These are phyloP conservation scores for Mormyrus iriodes DNA, from an alignment of 2,113 vertebrate species.

Conservation along the genomic window DNA sequence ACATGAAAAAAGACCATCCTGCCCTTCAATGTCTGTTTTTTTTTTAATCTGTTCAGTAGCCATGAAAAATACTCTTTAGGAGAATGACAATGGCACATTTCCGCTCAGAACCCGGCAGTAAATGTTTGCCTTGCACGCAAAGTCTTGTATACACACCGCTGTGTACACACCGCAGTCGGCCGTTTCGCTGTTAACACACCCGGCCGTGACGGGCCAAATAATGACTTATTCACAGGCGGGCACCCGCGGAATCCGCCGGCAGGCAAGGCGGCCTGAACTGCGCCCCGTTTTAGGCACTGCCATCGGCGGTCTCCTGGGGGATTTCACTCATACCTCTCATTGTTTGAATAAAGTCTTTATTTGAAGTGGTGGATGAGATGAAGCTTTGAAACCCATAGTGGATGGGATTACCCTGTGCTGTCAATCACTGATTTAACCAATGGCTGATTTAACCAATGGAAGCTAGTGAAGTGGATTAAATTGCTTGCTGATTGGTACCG, in stretches of 20 bases:
- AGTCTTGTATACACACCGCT: constrained; percentile 5
- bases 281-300: background rate
- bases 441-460: background rate
- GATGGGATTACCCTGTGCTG: background rate
- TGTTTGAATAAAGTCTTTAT: background rate
- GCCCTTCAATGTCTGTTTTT: constrained; percentile 18
- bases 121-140: constrained; percentile 5
- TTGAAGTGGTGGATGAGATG: background rate
- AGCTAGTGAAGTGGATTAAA: background rate
- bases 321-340: background rate
- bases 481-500: background rate
- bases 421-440: background rate
- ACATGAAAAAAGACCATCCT: constrained; percentile 21
- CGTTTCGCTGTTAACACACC: background rate
- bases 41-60: background rate
- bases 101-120: background rate
- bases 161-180: background rate
- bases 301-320: background rate
- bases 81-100: background rate
- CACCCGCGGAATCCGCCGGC: background rate
- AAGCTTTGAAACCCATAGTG: background rate
- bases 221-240: background rate
- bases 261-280: background rate
- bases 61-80: background rate
- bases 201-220: background rate